A percentile compares a stretch with the other conserved stretches of the same genome.
Conservation (phyloP, 1,140 invertebrate species). For the Drosophila pallidifrons region DNA sequence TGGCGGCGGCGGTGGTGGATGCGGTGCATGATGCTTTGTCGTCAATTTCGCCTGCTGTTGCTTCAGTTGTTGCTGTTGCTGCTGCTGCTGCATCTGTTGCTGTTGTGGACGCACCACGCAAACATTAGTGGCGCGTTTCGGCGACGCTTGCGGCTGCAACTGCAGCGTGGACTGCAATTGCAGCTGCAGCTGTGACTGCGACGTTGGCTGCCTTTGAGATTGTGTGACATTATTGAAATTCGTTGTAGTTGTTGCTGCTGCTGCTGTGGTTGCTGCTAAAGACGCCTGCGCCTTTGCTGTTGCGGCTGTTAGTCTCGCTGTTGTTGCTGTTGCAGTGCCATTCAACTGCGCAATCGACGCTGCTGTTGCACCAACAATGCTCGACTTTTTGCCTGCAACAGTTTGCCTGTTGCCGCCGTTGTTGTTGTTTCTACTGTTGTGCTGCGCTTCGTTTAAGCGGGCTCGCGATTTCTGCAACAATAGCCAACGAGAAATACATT, state of each 20-base stretch:
- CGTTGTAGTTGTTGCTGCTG: conserved; percentile 60
- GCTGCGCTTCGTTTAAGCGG: conserved; percentile 70
- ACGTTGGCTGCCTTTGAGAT: conserved; percentile 68
- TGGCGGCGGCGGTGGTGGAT: conserved; percentile 55
- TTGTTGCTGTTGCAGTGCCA: conserved; percentile 50
- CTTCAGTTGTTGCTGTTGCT: conserved; percentile 55
- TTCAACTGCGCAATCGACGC: conserved; percentile 59
- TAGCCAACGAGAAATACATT: conserved; percentile 21
- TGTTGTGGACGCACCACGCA: conserved; percentile 79
- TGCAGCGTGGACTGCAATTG: conserved; percentile 52
- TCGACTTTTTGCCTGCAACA: conserved; percentile 42
- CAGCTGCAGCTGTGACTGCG: conserved; percentile 37
- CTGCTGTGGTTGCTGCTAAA: conserved; percentile 25
- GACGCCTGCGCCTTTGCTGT: conserved; percentile 30
- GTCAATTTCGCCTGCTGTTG: conserved; percentile 44
- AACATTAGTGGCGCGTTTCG: conserved; percentile 72
- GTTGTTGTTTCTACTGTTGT: conserved; percentile 49
- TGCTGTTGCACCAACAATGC: conserved; percentile 49
- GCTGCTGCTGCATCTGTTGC: conserved; percentile 57
- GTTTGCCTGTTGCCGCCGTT: conserved; percentile 26
- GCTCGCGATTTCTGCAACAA: conserved; percentile 76
- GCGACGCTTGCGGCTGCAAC: conserved; percentile 64
- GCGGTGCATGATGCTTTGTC: conserved; percentile 27
- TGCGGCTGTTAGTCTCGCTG: conserved; percentile 25
- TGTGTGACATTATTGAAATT: conserved; percentile 82